Evolutionary conservation across 92 coral and sea anemone genomes (phyloP), one percentile per base, ranked within the genome.

Genomic region (Bergia puertoricense): DNA sequence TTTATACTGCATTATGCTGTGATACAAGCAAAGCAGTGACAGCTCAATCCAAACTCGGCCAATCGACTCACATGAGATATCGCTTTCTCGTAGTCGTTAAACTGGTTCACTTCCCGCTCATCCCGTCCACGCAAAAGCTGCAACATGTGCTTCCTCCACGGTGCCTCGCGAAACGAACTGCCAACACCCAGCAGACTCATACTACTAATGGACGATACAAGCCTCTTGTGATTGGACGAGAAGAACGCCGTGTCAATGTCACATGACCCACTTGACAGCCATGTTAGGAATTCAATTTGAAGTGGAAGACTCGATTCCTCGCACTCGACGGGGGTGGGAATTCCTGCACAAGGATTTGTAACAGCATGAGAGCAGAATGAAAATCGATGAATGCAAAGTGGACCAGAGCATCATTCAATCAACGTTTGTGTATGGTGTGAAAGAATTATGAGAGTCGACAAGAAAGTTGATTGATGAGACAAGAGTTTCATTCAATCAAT

Each of bases 241-340:
- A 95, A 92, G 88, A 97, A 94, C 38, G 94, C 77, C 5, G 96
- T 91, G 76, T 92, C 94, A 11, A 94, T 89, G 78, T 97, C 90
- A 91, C 99, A 97, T 10, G 99, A 94, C 36, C 99, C 97, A 74
- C 97, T 91, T 68, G 90, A 91, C 15, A 97, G 84, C 99, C 99
- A 97, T 7, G 95, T 95, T 86, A 96, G 89, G 81, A 95, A 95
- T 87, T 93, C 98, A 45, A 95, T 91, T 82, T 93, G 85, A 68
- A 81, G 68, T 16, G 98, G 98, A 48, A 95, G 89, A 79, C 90
- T 90, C 40, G 89, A 74, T 23, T 74, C 81, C 30, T 54, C 73
- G 38, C 23, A 45, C 14, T 77, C 40, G 42, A 15, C 42, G 16
- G 43, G 0, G 65, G 48, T 86, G 62, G 89, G 39, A 86, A 54